Conservation (phyloP, 2,113 vertebrate genomes). For the Tenebrosternarchus preto region DNA sequence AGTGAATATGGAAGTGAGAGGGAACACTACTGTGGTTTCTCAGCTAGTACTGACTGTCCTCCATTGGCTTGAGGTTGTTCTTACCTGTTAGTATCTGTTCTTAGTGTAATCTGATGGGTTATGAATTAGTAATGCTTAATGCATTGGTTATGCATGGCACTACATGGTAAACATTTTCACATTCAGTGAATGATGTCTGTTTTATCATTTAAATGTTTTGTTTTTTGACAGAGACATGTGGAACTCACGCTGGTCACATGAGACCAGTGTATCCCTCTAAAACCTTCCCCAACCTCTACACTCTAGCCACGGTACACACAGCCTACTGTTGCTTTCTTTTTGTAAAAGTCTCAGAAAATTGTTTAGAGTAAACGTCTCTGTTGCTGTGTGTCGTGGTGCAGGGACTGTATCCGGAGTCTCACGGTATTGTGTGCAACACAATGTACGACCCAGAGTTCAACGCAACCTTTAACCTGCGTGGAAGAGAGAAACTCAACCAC, state of each 20-base stretch:
- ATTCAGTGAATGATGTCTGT: background rate
- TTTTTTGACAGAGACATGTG: constrained; percentile 81
- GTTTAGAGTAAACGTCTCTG: background rate
- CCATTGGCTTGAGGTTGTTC: no score
- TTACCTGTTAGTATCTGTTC: background rate
- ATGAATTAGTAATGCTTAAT: no score
- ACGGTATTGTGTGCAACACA: constrained; percentile 95
- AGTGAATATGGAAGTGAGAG: no score
- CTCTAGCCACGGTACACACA: constrained; percentile 84
- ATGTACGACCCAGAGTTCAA: constrained; percentile 97
- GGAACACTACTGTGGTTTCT: background rate
- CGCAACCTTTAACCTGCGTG: constrained; percentile 88
- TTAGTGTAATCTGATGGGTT: no score
- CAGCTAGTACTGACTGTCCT: no score
- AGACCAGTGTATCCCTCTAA: constrained; percentile 94
- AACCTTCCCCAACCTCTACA: constrained; percentile 97
- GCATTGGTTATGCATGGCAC: no score
- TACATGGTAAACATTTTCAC: no score
- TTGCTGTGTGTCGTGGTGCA: constrained; percentile 58
- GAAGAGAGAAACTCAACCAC: constrained; percentile 94
- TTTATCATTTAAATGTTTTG: background rate
- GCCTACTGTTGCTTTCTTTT: background rate
- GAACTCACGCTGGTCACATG: constrained; percentile 91
- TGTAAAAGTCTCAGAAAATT: background rate
- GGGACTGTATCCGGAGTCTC: constrained; percentile 98